Evolutionary conservation across 2,113 vertebrate genomes (phyloP).

Genomic region (Engystomops pustulosus): DNA sequence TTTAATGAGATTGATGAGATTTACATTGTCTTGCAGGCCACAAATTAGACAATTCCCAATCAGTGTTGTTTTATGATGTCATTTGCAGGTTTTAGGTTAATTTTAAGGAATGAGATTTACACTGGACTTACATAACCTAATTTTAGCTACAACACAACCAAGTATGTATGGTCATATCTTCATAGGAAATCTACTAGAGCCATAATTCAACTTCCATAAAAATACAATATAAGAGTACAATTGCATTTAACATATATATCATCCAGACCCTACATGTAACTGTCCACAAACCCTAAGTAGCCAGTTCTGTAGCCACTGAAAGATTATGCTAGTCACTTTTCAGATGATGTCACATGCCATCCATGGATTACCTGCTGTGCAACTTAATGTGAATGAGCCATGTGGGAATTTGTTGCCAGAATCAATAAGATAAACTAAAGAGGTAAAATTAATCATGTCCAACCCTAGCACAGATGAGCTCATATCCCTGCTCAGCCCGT

Average conservation of each 20-base stretch:
- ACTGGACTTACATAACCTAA: neutral
- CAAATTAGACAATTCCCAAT: too few relatives aligned
- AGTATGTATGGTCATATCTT: neutral
- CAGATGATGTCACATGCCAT: slow-evolving; percentile 20
- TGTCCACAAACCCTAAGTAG: neutral
- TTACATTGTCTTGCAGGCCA: too few relatives aligned
- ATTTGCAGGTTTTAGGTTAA: neutral
- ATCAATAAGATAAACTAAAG: slow-evolving; percentile 30
- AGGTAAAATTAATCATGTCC: slow-evolving; percentile 14
- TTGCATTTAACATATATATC: too few relatives aligned
- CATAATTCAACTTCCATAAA: neutral
- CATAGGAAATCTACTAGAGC: neutral
- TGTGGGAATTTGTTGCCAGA: slow-evolving; percentile 18
- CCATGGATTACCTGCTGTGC: slow-evolving; percentile 16
- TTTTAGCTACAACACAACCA: neutral
- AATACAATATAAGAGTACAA: too few relatives aligned
- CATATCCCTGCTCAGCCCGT: neutral
- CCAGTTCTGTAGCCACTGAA: neutral
- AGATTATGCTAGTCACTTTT: neutral
- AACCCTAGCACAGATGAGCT: neutral
- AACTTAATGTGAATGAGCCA: slow-evolving; percentile 29
- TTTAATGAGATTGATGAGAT: too few relatives aligned
- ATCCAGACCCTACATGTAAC: neutral
- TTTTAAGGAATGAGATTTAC: neutral
- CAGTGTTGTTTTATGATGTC: neutral